Base-by-base conservation (phyloP, 1,140 invertebrate genomes). In the Drosophila bifasciata region DNA sequence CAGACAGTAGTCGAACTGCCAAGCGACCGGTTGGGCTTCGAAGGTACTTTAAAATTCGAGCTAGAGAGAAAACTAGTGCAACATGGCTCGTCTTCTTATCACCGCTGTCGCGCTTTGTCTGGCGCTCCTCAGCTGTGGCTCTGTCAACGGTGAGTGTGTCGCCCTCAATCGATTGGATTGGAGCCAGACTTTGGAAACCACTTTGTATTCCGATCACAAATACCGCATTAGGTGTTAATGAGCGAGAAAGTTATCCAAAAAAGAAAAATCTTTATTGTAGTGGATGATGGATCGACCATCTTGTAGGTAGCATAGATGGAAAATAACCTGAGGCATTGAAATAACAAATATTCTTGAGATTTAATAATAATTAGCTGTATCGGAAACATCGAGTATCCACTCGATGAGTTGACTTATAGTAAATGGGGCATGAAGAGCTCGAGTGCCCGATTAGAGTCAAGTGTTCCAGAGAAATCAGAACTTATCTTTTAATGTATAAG, bases 61-160 rank as follows among this genome's bases (percentile, higher is more conserved):
- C 41, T 41, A 13, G 11, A 41, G 15, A 36, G n/a, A 17, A 7
- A 76, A 60, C n/a, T 72, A 28, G 52, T 77, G 83, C 59, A 59
- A 50, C 71, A 88, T 88, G 83, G 21, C 21, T 51, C 53, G 83
- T 52, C 39, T 71, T 40, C 32, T 70, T 66, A 67, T 67, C 57
- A 60, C 40, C 44, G 48, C 44, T n/a, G 16, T 70, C 3, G 57
- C 56, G 45, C 50, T 80, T 23, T 40, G 67, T 25, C 23, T 83
- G 32, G 66, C 60, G 19, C 56, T 88, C 28, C 48, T 48, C 39
- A 50, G 62, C 46, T 60, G 44, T 17, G 57, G 49, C 36, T 51
- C 62, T 41, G 83, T 88, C 25, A 51, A 56, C 44, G 83, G 83
- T 88, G 44, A 83, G 83, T 76, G 83, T 72, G 48, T 25, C 56